Percentiles rank a stretch among this genome's conserved stretches.
Evolutionary conservation across 2,797 vertebrate genomes (phyloP).

Genomic region (Masticophis lateralis): DNA sequence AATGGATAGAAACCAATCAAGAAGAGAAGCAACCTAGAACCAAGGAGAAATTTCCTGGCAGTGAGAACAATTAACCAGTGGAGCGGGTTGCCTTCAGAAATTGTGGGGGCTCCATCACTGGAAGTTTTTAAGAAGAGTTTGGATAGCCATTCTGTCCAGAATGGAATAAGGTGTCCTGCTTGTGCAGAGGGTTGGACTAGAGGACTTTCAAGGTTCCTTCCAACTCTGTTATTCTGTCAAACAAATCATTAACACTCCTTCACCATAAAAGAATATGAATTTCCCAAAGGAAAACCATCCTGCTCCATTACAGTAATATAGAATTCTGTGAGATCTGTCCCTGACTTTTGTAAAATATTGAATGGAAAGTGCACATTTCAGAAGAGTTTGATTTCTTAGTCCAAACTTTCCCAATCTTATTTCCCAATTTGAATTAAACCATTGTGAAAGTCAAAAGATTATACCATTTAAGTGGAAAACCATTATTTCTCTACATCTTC

Average conservation of each 20-base stretch:
- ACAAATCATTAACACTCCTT: neutral
- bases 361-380: neutral
- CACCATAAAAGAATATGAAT: neutral
- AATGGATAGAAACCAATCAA: neutral
- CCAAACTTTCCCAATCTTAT: neutral
- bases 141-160: neutral
- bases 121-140: neutral
- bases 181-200: neutral
- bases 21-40: neutral
- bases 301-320: neutral
- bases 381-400: neutral
- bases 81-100: neutral
- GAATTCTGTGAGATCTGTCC: neutral
- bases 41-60: neutral
- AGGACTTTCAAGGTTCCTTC: neutral
- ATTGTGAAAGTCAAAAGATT: conserved; percentile 18
- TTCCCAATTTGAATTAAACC: neutral
- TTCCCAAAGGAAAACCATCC: neutral
- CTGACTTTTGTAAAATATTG: neutral
- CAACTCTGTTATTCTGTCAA: neutral
- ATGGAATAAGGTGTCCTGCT: neutral
- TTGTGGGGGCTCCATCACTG: neutral
- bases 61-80: neutral
- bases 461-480: neutral
- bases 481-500: neutral